phyloP scores from a whole-genome alignment of 2,888 invertebrate species.

The Heliothis peltigera region DNA sequence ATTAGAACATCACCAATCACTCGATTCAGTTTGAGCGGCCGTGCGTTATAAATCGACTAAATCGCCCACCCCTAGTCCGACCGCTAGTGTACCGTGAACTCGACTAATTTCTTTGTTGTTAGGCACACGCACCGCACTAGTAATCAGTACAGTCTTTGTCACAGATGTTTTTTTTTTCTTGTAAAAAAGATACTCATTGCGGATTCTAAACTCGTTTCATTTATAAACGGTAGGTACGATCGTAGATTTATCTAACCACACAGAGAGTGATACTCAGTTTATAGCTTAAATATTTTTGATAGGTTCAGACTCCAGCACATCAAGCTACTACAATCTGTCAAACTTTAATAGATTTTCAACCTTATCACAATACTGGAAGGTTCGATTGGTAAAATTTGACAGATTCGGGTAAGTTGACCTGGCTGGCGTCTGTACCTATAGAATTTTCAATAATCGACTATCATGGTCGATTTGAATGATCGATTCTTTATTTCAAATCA shows the following conservation, averaged over 20 bases:
- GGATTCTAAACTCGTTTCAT: constrained; percentile 10
- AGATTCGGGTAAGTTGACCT: too few species aligned
- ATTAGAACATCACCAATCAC: constrained; percentile 72
- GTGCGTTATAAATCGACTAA: constrained; percentile 72
- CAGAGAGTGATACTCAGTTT: not conserved
- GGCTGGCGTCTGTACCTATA: too few species aligned
- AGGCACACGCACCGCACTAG: constrained; percentile 57
- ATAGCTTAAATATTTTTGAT: too few species aligned
- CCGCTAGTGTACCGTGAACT: constrained; percentile 61
- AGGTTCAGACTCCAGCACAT: too few species aligned
- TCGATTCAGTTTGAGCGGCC: constrained; percentile 84
- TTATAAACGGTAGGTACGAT: not conserved
- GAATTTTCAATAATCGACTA: too few species aligned
- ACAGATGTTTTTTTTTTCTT: constrained; percentile 24
- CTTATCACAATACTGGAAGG: too few species aligned
- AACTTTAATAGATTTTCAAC: too few species aligned
- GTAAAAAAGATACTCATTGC: constrained; percentile 22
- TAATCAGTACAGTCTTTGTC: constrained; percentile 52
- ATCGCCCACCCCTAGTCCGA: constrained; percentile 58
- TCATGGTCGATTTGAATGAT: too few species aligned
- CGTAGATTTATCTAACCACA: not conserved
- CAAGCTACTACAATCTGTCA: too few species aligned
- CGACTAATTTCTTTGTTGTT: constrained; percentile 65
- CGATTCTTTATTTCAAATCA: too few species aligned
- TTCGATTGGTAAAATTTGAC: too few species aligned